Conservation (phyloP, 2,888 invertebrate species). For the Hylaea fasciaria region DNA sequence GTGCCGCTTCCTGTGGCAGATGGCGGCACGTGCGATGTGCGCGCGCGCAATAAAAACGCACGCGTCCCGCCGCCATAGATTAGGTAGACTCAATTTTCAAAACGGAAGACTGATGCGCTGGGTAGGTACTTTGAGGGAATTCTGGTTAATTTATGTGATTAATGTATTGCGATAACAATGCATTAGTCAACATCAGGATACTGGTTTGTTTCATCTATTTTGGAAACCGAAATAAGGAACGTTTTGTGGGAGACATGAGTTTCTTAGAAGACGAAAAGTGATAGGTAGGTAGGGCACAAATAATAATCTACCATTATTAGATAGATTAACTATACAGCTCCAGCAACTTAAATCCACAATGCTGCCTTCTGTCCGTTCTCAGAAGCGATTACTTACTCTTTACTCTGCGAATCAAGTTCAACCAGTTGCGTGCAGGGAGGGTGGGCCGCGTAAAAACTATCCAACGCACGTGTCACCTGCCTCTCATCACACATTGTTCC, state of each 20-base stretch:
- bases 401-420: conserved; percentile 58
- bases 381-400: conserved; percentile 44
- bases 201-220: too few species aligned
- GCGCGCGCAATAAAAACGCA: conserved; percentile 52
- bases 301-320: too few species aligned
- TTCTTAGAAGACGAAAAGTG: too few species aligned
- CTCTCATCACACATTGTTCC: conserved; percentile 64
- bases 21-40: conserved; percentile 74
- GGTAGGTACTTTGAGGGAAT: not conserved
- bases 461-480: conserved; percentile 76
- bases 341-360: not conserved
- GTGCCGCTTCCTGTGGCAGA: conserved; percentile 79
- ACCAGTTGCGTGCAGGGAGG: conserved; percentile 61
- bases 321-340: too few species aligned
- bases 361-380: conserved; percentile 47
- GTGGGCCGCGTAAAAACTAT: conserved; percentile 62
- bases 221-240: too few species aligned
- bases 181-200: too few species aligned
- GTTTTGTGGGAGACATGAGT: too few species aligned
- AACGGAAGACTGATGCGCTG: conserved; percentile 1
- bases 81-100: conserved; percentile 44
- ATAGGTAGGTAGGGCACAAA: too few species aligned
- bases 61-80: conserved; percentile 56
- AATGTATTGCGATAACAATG: not conserved
- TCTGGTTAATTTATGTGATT: not conserved